Percentiles rank a stretch among this genome's conserved stretches.
phyloP scores from a whole-genome alignment of 1,140 invertebrate genomes.

The Magallana gigas region DNA sequence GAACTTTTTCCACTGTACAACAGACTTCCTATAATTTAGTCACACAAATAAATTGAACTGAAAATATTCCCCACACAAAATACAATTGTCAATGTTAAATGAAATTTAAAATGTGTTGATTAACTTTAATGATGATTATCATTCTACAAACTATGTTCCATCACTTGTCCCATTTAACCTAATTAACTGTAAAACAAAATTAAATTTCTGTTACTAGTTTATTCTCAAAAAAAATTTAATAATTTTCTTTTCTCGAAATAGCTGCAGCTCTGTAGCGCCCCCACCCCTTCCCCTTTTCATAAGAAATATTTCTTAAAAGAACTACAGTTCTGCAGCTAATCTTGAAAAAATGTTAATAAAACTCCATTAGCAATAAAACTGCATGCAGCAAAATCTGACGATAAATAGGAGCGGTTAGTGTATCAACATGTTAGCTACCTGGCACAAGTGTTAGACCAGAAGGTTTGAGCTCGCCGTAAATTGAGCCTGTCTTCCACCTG shows the following conservation, averaged over 20 bases:
- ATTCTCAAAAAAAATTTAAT: no score
- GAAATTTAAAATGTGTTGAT: neutral
- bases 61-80: no score
- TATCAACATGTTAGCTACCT: constrained; percentile 49
- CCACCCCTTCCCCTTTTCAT: no score
- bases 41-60: neutral
- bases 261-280: no score
- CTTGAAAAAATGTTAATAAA: constrained; percentile 5
- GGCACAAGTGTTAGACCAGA: constrained; percentile 60
- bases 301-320: no score
- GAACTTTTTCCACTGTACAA: constrained; percentile 52
- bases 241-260: no score
- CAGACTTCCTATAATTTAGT: constrained; percentile 49
- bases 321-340: no score
- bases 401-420: neutral
- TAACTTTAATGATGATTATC: neutral
- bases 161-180: neutral
- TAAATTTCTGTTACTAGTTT: neutral
- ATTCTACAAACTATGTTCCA: constrained; percentile 18
- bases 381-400: neutral
- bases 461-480: constrained; percentile 50
- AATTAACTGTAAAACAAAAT: neutral
- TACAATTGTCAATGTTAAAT: neutral
- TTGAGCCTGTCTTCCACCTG: constrained; percentile 53
- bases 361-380: neutral